These are phyloP conservation scores for Nephila pilipes DNA, from an alignment of 1,140 invertebrate species.

Conservation along the genomic window DNA sequence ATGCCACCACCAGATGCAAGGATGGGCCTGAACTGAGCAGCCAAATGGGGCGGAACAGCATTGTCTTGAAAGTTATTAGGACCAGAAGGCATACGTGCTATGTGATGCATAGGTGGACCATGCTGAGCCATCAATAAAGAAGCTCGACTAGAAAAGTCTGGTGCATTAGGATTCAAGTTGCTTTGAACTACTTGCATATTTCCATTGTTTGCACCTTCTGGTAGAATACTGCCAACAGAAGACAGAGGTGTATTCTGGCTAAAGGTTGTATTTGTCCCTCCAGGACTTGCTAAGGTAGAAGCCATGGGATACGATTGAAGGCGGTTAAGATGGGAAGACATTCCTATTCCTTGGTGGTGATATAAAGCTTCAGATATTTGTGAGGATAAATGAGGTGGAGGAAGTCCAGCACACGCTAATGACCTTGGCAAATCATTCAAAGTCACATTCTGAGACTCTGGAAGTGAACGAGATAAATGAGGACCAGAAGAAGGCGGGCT, in stretches of 20 bases:
- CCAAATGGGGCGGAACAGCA: conserved; percentile 61
- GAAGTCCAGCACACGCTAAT: neutral
- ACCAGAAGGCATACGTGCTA: conserved; percentile 61
- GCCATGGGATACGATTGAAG: conserved; percentile 57
- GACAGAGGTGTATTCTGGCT: conserved; percentile 76
- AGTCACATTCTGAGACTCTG: conserved; percentile 63
- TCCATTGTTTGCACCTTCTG: conserved; percentile 59
- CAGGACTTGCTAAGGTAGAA: conserved; percentile 64
- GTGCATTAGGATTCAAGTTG: conserved; percentile 92
- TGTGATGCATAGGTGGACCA: conserved; percentile 57
- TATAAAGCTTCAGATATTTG: conserved; percentile 64
- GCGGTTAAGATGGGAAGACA: conserved; percentile 70
- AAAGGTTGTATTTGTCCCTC: conserved; percentile 75
- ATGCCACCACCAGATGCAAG: conserved; percentile 43
- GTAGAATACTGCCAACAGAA: conserved; percentile 66
- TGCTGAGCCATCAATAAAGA: conserved; percentile 74
- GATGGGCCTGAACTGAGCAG: conserved; percentile 69
- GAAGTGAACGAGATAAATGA: conserved; percentile 65
- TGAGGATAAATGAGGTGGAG: conserved; percentile 44
- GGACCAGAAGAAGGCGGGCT: conserved; percentile 66
- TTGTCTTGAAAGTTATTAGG: conserved; percentile 59
- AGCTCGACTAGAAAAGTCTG: conserved; percentile 86
- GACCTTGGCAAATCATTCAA: conserved; percentile 71
- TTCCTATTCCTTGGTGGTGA: conserved; percentile 57
- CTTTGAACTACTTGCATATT: conserved; percentile 83